Percentiles rank a stretch among this genome's conserved stretches.
Evolutionary conservation across 1,140 invertebrate species (phyloP).

Genomic region (Latrodectus geometricus): DNA sequence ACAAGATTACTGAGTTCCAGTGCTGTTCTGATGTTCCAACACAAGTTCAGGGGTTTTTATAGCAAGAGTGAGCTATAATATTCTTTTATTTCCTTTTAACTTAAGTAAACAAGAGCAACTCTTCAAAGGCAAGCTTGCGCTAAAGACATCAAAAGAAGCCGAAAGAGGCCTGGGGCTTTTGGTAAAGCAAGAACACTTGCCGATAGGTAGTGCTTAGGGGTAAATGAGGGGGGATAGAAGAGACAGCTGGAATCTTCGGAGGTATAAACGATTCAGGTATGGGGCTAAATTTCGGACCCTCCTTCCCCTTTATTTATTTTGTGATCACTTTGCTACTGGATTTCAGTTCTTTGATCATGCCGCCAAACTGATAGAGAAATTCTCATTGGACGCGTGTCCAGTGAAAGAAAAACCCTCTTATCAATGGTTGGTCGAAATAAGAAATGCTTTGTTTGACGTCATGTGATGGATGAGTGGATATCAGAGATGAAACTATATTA

Average conservation of each 20-base stretch:
- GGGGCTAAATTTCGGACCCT: constrained; percentile 5
- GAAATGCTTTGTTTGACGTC: not conserved
- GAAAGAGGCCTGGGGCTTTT: constrained; percentile 1
- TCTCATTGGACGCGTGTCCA: not conserved
- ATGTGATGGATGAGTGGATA: not conserved
- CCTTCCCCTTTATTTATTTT: constrained; percentile 25
- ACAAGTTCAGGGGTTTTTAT: constrained; percentile 11
- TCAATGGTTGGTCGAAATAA: not conserved
- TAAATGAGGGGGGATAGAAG: not conserved
- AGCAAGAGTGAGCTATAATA: not conserved
- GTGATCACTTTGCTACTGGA: constrained; percentile 21
- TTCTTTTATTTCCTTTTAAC: constrained; percentile 15
- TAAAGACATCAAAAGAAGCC: constrained; percentile 30
- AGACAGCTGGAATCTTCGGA: not conserved
- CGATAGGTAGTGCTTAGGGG: not conserved
- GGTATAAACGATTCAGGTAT: not conserved
- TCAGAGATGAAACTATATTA: not conserved
- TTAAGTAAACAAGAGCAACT: constrained; percentile 41
- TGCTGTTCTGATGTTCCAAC: not conserved
- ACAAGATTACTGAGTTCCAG: too few relatives aligned
- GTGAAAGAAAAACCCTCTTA: not conserved
- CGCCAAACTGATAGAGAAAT: not conserved
- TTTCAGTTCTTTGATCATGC: constrained; percentile 2
- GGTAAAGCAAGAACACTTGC: constrained; percentile 19
- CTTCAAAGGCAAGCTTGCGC: constrained; percentile 14